A percentile compares a stretch with the other conserved stretches of the same genome.
These are phyloP conservation scores for Brachypalpus laphriformis DNA, from an alignment of 2,888 invertebrate species.

Conservation along the genomic window DNA sequence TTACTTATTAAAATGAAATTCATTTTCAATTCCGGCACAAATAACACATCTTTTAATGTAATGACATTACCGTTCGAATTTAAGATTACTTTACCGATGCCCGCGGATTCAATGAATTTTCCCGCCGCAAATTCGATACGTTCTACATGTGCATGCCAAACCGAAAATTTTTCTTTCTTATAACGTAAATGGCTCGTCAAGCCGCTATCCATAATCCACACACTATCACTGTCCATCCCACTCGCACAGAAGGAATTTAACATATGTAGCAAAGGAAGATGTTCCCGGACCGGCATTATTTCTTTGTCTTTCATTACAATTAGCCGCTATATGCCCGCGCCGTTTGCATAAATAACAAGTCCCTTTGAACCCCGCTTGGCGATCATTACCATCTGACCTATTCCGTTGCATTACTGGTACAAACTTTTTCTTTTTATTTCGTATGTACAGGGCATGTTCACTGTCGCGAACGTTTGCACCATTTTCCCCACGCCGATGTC, in stretches of 20 bases:
- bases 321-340: conserved; percentile 12
- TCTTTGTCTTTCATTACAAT: too few species aligned
- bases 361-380: background rate
- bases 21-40: background rate
- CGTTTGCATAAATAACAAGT: conserved; percentile 10
- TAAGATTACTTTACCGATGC: conserved; percentile 26
- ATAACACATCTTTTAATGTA: conserved; percentile 50
- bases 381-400: conserved; percentile 2
- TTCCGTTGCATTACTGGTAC: background rate
- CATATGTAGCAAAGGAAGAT: conserved; percentile 6
- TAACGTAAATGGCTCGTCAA: conserved; percentile 65
- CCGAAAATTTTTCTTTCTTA: background rate
- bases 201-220: conserved; percentile 69
- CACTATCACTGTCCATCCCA: too few species aligned
- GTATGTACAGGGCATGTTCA: too few species aligned
- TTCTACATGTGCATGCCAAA: too few species aligned
- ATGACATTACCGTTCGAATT: background rate
- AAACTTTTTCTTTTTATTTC: background rate
- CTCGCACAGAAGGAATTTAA: conserved; percentile 29
- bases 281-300: too few species aligned
- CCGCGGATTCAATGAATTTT: conserved; percentile 40
- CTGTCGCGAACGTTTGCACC: too few species aligned
- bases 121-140: conserved; percentile 42
- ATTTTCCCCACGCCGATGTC: too few species aligned
- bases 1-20: conserved; percentile 70